Conservation (phyloP, 2,113 vertebrate species). For the Melospiza georgiana region DNA sequence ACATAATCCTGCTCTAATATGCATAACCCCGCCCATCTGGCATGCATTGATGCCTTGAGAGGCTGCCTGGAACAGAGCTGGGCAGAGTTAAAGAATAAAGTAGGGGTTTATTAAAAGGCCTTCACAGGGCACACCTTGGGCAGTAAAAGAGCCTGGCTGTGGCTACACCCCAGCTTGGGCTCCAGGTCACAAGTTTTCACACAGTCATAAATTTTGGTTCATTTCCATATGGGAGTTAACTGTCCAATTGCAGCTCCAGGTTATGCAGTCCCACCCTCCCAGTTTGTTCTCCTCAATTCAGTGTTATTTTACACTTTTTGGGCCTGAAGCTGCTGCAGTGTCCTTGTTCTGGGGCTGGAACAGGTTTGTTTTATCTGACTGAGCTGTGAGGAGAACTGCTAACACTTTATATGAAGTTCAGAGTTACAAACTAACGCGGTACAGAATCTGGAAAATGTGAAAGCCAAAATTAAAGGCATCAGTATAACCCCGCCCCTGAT, state of each 20-base stretch:
- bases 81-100: neutral
- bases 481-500: neutral
- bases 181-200: neutral
- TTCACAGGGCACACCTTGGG: neutral
- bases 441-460: too few species aligned
- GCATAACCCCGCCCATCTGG: neutral
- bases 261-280: neutral
- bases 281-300: too few species aligned
- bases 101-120: neutral
- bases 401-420: too few species aligned
- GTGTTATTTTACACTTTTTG: too few species aligned
- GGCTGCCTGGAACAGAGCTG: neutral
- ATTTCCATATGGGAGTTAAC: neutral
- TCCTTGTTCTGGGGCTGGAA: too few species aligned
- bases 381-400: too few species aligned
- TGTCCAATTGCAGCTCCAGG: neutral
- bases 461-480: neutral
- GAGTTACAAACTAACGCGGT: too few species aligned
- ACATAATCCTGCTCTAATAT: fast-evolving
- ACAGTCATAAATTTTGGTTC: neutral
- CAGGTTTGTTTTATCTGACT: too few species aligned
- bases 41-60: neutral
- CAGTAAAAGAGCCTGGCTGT: neutral
- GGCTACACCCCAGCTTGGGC: neutral
- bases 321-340: too few species aligned